phyloP scores from a whole-genome alignment of 2,888 invertebrate species.

The Nemotelus pantherinus region DNA sequence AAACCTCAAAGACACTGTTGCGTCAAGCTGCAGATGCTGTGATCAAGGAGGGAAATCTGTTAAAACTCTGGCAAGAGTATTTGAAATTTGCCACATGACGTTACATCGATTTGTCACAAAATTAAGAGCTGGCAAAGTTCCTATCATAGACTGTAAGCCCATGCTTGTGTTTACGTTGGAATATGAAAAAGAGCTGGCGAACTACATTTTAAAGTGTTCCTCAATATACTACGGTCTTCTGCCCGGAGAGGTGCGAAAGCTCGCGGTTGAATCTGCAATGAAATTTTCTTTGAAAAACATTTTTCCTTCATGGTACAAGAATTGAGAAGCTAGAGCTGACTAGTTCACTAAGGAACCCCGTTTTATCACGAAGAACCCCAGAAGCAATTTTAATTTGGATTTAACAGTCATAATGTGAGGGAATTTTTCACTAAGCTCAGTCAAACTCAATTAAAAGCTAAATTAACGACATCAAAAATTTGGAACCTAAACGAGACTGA shows the following conservation, averaged over 20 bases:
- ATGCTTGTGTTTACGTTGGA: no score
- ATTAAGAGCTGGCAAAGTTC: no score
- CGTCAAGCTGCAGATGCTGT: no score
- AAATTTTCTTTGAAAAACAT: not conserved
- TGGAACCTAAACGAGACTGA: not conserved
- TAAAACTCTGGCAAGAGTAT: no score
- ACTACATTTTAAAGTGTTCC: conserved; percentile 13
- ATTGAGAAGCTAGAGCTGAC: not conserved
- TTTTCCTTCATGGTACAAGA: not conserved
- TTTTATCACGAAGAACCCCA: not conserved
- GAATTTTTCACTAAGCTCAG: not conserved
- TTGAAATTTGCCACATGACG: no score
- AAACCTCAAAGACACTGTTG: no score
- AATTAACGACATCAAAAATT: not conserved
- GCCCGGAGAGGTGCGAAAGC: not conserved
- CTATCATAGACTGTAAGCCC: no score
- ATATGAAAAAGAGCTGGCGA: not conserved
- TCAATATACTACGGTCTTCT: conserved; percentile 3
- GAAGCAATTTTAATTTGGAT: not conserved
- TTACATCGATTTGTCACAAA: no score
- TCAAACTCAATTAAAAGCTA: not conserved
- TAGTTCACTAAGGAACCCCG: not conserved
- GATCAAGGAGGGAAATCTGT: no score
- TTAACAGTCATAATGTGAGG: not conserved
- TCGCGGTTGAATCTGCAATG: not conserved